Base-by-base conservation (phyloP, 2,113 vertebrate species). In the Myiopsitta monachus region DNA sequence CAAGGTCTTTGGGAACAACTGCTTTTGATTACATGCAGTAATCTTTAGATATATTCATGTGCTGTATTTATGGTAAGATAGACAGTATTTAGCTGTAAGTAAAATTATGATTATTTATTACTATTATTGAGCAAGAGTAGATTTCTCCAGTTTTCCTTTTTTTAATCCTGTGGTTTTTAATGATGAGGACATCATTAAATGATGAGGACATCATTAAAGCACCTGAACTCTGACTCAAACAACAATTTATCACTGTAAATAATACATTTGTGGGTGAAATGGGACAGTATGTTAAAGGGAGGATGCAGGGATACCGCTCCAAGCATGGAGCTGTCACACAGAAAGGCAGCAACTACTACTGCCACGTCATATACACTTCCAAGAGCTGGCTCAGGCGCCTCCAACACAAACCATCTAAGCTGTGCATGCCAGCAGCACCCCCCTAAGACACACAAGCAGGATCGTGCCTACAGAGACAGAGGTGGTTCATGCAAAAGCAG, bases 381-480 rank as follows among this genome's bases (percentile, higher is more conserved):
- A 33, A 44, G 67, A 77, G 44, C 76, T 77, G 59, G 33, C 89
- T 88, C 36, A 3, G 59, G 63, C 68, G 49, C 72, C 63, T 69
- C 64, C 0, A 2, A 28, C 52, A 63, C 59, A 61, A 88, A 51
- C 2, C 0, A 0, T 33, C 75, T 0, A 18, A 43, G 83, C 80
- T 61, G 47, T 0, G 41, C 30, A 24, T 68, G 67, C 83, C 83
- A 86, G 54, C 23, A 80, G 47, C 47, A 69, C 31, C 86, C 31
- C 31, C 0, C 0, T 11, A 46, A 59, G 52, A 31, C 43, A 36
- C 3, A 1, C 5, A 0, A 30, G 63, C 64, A 69, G 33, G 24
- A 62, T 73, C 52, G 1, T 79, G 79, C 62, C 57, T 54, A 46
- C 38, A 1, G 1, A 39, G 21, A 36, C 38, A 43, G 33, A 41